Conservation (phyloP, 1,140 invertebrate genomes). For the Tachypleus tridentatus region DNA sequence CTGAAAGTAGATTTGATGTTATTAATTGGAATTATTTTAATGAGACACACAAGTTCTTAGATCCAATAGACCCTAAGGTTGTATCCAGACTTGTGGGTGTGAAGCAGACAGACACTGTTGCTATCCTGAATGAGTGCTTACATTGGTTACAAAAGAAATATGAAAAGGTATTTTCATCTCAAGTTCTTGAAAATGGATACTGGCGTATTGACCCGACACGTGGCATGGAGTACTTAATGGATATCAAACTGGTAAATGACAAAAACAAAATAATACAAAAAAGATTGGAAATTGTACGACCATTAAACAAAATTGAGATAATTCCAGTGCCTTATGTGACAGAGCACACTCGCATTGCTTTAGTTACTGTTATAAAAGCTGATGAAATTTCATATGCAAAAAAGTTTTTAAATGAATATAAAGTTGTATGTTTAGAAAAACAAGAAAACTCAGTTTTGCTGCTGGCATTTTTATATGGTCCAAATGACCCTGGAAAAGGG, state of each 20-base stretch:
- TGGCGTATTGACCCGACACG: slow-evolving; percentile 69
- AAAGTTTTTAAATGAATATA: slow-evolving; percentile 56
- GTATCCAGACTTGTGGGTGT: slow-evolving; percentile 31
- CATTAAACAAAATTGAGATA: slow-evolving; percentile 68
- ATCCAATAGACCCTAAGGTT: slow-evolving; percentile 18
- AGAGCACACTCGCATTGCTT: slow-evolving; percentile 63
- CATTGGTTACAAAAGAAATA: slow-evolving; percentile 23
- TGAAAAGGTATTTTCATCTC: slow-evolving; percentile 44
- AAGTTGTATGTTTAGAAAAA: slow-evolving; percentile 54
- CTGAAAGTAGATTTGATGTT: slow-evolving; percentile 68
- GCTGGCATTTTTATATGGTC: slow-evolving; percentile 38
- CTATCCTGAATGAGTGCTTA: slow-evolving; percentile 23
- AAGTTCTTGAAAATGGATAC: slow-evolving; percentile 57
- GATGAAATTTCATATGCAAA: slow-evolving; percentile 39
- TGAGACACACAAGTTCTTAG: slow-evolving; percentile 57
- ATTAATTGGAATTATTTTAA: slow-evolving; percentile 74
- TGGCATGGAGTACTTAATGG: slow-evolving; percentile 77
- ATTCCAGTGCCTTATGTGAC: slow-evolving; percentile 81
- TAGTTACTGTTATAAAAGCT: slow-evolving; percentile 52
- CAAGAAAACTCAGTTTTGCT: slow-evolving; percentile 63
- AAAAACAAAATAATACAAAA: slow-evolving; percentile 30
- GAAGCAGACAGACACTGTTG: slow-evolving; percentile 30
- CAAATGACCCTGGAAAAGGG: slow-evolving; percentile 17
- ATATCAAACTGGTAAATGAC: slow-evolving; percentile 42
- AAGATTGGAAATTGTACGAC: slow-evolving; percentile 55